Conservation (phyloP, 2,888 invertebrate genomes). For the Meteorus cinctellus region DNA sequence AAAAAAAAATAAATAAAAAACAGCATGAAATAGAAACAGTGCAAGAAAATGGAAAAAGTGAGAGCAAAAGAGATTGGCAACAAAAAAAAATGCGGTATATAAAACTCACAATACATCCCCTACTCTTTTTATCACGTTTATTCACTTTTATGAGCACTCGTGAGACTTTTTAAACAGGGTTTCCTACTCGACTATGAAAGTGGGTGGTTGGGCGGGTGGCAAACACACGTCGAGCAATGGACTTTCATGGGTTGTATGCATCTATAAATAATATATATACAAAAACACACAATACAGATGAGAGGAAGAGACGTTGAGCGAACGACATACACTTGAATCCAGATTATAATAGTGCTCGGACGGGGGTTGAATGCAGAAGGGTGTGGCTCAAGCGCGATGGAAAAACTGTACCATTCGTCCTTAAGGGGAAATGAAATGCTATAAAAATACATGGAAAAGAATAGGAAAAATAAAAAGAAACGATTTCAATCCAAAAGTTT, state of each 20-base stretch:
- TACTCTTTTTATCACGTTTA: slow-evolving; percentile 27
- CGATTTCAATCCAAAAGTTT: no score
- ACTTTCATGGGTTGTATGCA: slow-evolving; percentile 28
- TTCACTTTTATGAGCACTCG: slow-evolving; percentile 33
- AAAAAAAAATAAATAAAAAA: no score
- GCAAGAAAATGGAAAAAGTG: neutral
- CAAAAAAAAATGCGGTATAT: neutral
- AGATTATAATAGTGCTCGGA: neutral
- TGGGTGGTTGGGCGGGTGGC: neutral
- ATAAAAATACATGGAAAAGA: no score
- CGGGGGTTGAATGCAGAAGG: neutral
- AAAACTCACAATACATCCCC: slow-evolving; percentile 16
- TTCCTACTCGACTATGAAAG: slow-evolving; percentile 20
- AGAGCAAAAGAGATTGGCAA: neutral
- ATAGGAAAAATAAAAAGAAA: no score
- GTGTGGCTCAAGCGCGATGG: neutral
- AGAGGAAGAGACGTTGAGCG: neutral
- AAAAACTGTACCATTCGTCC: neutral
- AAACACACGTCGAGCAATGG: slow-evolving; percentile 3
- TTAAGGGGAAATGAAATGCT: neutral
- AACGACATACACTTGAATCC: neutral
- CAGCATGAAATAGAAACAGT: neutral
- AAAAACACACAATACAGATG: slow-evolving; percentile 11
- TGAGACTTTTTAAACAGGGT: slow-evolving; percentile 34
- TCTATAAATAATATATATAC: slow-evolving; percentile 9